Percentiles rank a stretch among this genome's conserved stretches.
phyloP scores from a whole-genome alignment of 2,797 vertebrate species.

The Threskiornis aethiopicus region DNA sequence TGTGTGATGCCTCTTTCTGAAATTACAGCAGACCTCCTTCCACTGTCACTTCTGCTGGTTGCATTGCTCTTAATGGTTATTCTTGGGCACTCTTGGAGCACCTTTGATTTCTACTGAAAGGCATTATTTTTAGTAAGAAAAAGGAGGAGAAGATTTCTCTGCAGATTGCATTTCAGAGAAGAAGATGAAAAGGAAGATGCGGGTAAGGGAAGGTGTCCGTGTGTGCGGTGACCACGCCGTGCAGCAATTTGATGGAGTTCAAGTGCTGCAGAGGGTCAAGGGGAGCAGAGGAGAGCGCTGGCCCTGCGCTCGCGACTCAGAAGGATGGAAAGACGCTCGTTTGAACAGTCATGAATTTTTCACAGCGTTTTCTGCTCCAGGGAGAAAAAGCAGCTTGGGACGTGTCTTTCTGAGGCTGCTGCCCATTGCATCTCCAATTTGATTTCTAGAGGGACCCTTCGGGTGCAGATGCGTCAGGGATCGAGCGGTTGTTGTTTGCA shows the following conservation, averaged over 20 bases:
- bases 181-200: background rate
- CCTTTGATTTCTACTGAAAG: background rate
- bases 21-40: background rate
- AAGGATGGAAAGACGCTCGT: background rate
- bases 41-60: background rate
- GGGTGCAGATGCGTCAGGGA: background rate
- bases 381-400: background rate
- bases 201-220: background rate
- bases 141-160: background rate
- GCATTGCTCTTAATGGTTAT: background rate
- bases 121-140: background rate
- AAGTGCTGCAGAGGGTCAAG: background rate
- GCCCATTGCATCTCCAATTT: fast-evolving
- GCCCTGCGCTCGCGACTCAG: fast-evolving
- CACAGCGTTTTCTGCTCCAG: background rate
- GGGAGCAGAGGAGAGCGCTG: background rate
- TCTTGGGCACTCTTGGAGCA: background rate
- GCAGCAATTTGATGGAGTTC: background rate
- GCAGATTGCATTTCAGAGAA: background rate
- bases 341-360: background rate
- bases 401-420: background rate
- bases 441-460: background rate
- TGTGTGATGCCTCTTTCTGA: background rate
- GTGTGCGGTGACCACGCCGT: fast-evolving
- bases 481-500: background rate